Conservation (phyloP, 2,113 vertebrate species). For the Neoarius graeffei region DNA sequence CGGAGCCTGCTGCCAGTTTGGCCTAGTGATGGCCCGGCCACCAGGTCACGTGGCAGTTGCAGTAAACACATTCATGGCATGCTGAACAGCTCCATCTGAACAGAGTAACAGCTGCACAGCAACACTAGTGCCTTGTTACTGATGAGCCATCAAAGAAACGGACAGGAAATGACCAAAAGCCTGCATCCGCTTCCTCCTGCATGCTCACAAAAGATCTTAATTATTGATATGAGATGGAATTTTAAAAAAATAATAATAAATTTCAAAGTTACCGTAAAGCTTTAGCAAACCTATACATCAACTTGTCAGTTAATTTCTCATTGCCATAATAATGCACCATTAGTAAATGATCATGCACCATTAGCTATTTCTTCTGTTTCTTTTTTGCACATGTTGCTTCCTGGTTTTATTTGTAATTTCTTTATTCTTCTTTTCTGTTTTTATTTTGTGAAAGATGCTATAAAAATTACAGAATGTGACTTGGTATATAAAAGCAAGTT, state of each 20-base stretch:
- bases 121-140: constrained; percentile 34
- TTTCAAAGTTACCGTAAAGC: not conserved
- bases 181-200: not conserved
- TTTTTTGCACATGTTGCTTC: not conserved
- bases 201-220: not conserved
- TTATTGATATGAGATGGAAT: not conserved
- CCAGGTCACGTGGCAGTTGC: constrained; percentile 47
- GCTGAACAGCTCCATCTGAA: constrained; percentile 50
- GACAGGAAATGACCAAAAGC: constrained; percentile 30
- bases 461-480: not conserved
- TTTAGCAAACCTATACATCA: not conserved
- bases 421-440: not conserved
- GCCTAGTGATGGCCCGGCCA: constrained; percentile 22
- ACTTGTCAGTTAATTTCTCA: not conserved
- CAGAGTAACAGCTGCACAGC: constrained; percentile 43
- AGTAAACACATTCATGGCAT: constrained; percentile 38
- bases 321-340: not conserved
- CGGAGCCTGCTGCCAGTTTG: constrained; percentile 36
- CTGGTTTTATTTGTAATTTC: not conserved
- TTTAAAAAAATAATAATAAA: not conserved
- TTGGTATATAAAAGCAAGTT: not conserved
- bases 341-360: not conserved
- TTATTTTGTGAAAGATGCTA: not conserved
- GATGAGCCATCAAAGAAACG: constrained; percentile 13
- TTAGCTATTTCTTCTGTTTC: not conserved